Conservation (phyloP, 2,888 invertebrate genomes). For the Iphiclides podalirius region DNA sequence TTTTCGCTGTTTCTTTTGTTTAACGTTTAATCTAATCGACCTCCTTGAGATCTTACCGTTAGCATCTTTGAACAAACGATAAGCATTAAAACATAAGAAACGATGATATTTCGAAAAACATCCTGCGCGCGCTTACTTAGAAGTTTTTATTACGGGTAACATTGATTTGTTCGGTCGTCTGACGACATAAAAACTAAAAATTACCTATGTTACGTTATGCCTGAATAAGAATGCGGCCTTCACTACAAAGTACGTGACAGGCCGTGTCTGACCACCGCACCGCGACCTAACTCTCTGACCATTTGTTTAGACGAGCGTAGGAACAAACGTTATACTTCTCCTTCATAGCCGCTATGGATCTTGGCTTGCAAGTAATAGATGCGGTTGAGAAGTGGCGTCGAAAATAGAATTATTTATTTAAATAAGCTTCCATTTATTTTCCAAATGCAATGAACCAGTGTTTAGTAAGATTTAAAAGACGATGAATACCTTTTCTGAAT, state of each 20-base stretch:
- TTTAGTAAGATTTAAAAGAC: no score
- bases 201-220: slow-evolving; percentile 20
- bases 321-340: neutral
- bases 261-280: slow-evolving; percentile 8
- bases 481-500: no score
- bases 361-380: no score
- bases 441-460: no score
- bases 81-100: slow-evolving; percentile 2
- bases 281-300: slow-evolving; percentile 6
- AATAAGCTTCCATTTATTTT: no score
- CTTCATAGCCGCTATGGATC: no score
- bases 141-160: neutral
- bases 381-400: no score
- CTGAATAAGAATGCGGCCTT: slow-evolving; percentile 36
- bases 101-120: neutral
- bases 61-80: slow-evolving; percentile 7
- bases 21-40: slow-evolving; percentile 11
- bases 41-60: slow-evolving; percentile 4
- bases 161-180: neutral
- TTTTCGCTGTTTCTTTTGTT: neutral
- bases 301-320: slow-evolving; percentile 13
- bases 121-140: no score
- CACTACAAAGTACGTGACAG: slow-evolving; percentile 34
- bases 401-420: no score
- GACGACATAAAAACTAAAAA: slow-evolving; percentile 13